Base-by-base conservation (phyloP, 2,888 invertebrate species). In the Eupithecia tripunctaria region DNA sequence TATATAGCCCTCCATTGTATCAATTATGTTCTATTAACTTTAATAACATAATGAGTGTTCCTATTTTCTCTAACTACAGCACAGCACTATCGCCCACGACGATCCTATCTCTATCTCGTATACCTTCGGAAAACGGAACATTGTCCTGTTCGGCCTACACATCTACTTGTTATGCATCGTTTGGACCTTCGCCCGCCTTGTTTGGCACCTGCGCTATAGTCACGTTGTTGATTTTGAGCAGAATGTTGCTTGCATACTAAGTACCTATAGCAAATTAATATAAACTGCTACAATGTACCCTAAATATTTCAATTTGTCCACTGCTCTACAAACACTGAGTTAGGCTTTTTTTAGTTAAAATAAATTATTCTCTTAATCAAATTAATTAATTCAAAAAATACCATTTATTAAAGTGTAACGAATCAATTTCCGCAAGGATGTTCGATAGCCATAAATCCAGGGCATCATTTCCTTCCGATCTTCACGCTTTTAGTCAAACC, bases 141-240 rank as follows among this genome's bases (percentile, higher is more conserved):
- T 72, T 81, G 78, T 82, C 82, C 79, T 82, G 76, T 75, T 68
- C 86, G 70, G 78, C 91, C 91, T 84, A 92, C 91, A 83, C 86
- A 56, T 41, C 76, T 82, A 80, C 82, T 91, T 88, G 82, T 82
- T 87, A 90, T 92, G 86, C 91, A 87, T 76, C 82, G 79, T 78
- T 82, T 78, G 81, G 85, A 84, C 87, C 88, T 86, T 85, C 85
- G 75, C 72, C 71, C 70, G 76, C 88, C 87, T 85, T 90, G 84
- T 88, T 84, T 78, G 85, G 79, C 63, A 74, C 73, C 74, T 79
- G 81, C 71, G 77, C 71, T 78, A 76, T 74, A 79, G 81, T 80
- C 80, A 82, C 80, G 81, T 82, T 82, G 83, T 83, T 77, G 75
- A 76, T 78, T 77, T 79, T 74, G 71, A 74, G 47, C 47, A 68